Evolutionary conservation across 2,797 vertebrate species (phyloP), one percentile per base, ranked within the genome.

Genomic region (Chloroceryle inda): DNA sequence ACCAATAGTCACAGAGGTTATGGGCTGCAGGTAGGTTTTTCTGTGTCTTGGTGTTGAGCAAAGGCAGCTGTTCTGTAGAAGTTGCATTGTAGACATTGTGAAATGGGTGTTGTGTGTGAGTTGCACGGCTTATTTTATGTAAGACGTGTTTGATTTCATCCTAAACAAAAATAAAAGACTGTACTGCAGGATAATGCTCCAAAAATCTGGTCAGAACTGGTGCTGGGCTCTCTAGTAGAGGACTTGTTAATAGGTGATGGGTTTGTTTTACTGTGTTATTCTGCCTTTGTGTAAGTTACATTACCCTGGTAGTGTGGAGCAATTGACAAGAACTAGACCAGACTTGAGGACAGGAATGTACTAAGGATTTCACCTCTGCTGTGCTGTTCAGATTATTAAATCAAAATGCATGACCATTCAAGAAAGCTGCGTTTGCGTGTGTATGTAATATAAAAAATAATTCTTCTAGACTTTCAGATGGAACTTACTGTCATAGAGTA

Each of bases 181-280:
- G 3, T 3, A 8, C 8, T 75, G 15, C 50, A 84, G 19, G 13
- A 9, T 58, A 53, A 31, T 27, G 37, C 47, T 74, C 3, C 7
- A 71, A 16, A 90, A 85, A 44, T 59, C 9, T 42, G 42, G 4
- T 29, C 15, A 37, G 44, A 77, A n/a, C 19, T 31, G 37, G 31
- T 10, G 7, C 45, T 5, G 12, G 11, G 7, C 11, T 72, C 5
- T 49, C 22, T 72, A 38, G 45, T 27, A 68, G 35, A 33, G 33
- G 21, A 10, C 6, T 15, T 6, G 14, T 23, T 72, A 11, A 21
- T 22, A 44, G 72, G 8, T 1, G 4, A 3, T 2, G 0, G 16
- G 6, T 62, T 87, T 62, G 24, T 29, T 89, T 77, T 73, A 29
- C 26, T 58, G 0, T 56, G 85, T 14, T 64, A 2, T 61, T 29